Evolutionary conservation across 1,140 invertebrate genomes (phyloP), one percentile per base, ranked within the genome.

Genomic region (Pseudomyrmex flavicornis): DNA sequence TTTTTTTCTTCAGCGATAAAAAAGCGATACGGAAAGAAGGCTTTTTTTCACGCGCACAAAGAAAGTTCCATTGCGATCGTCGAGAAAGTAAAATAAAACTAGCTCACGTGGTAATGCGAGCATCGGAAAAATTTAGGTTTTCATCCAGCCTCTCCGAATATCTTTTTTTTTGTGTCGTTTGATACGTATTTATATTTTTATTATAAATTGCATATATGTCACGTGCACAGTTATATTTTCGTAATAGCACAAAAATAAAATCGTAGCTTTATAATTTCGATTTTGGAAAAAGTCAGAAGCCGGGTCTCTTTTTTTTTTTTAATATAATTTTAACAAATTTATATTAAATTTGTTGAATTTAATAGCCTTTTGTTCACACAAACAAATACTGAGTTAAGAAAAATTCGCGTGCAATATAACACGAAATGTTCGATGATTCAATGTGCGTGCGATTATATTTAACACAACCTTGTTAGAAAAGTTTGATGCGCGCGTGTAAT

Each of bases 51-150:
- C 20, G 15, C 15, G 76, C 44, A 50, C 35, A 48, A 70, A 58
- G 65, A 79, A 80, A 80, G n/a, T 61, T 70, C 3, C 44, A n/a
- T 59, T 56, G n/a, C 65, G 20, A 72, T 80, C 22, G 22, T 13
- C 44, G 44, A 7, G 1, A 69, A 56, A 58, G 44, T 72, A 70
- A 72, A 56, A 80, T 58, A 79, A 59, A 48, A 2, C 26, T 58
- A 1, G 15, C 54, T 22, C n/a, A 44, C 54, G 22, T 70, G 20
- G 44, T 69, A 13, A 59, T 22, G 46, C 9, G 17, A 35, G 35
- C 35, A 35, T 35, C 5, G 35, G 35, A 35, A 35, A 35, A 35
- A 35, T 35, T 7, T 35, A 35, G 35, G 35, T 35, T 35, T 35
- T 35, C 35, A 35, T 7, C 5, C 35, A 35, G 35, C 35, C 4